phyloP scores from a whole-genome alignment of 1,140 invertebrate species.

The Drosophila repletoides region DNA sequence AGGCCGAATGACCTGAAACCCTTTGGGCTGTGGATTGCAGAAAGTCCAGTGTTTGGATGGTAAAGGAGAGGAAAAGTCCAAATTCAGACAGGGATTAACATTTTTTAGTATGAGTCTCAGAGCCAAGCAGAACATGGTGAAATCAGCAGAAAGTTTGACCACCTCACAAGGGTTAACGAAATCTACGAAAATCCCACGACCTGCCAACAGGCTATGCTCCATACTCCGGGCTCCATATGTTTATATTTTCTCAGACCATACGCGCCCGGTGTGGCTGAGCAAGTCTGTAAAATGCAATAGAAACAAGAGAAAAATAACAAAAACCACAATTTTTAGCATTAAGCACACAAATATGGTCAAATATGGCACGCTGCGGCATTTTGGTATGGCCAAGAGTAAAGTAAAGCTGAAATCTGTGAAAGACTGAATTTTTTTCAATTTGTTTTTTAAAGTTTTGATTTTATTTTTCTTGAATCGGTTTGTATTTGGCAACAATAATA shows the following conservation, averaged over 20 bases:
- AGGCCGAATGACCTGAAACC: too few relatives aligned
- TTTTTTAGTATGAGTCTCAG: too few relatives aligned
- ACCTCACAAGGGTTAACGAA: constrained; percentile 48
- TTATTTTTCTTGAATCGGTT: too few relatives aligned
- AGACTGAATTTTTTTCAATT: constrained; percentile 29
- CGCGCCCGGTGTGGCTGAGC: constrained; percentile 47
- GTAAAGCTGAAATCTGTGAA: constrained; percentile 25
- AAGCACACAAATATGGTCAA: constrained; percentile 67
- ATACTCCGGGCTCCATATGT: background rate
- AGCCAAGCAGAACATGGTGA: too few relatives aligned
- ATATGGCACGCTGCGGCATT: constrained; percentile 73
- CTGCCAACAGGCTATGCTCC: constrained; percentile 17
- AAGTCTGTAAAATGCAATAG: constrained; percentile 37
- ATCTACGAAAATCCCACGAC: constrained; percentile 51
- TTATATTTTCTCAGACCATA: constrained; percentile 10
- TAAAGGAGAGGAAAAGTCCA: too few relatives aligned
- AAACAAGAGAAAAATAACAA: constrained; percentile 20
- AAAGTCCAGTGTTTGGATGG: too few relatives aligned
- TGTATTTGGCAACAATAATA: constrained; percentile 42
- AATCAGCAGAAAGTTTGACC: background rate
- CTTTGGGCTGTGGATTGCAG: too few relatives aligned
- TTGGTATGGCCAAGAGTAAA: constrained; percentile 44
- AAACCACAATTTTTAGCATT: constrained; percentile 34
- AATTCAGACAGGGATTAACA: too few relatives aligned
- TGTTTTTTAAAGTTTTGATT: constrained; percentile 38